Percentiles rank a stretch among this genome's conserved stretches.
These are phyloP conservation scores for Trissonchulus sp. DNA, from an alignment of 2,888 invertebrate genomes.

Conservation along the genomic window DNA sequence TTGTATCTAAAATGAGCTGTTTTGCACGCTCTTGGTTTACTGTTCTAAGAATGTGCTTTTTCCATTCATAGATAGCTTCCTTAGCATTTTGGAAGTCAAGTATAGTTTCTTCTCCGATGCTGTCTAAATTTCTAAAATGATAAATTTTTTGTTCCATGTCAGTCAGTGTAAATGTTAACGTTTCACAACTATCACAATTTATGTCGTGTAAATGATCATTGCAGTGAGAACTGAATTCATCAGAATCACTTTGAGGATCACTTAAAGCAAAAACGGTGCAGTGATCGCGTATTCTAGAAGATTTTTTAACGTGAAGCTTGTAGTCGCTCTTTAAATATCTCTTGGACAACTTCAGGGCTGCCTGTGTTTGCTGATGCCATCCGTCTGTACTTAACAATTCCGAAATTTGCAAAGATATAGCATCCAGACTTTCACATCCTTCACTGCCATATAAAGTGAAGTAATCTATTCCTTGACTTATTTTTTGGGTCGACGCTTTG, in stretches of 20 bases:
- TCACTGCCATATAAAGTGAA: background rate
- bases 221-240: background rate
- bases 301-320: background rate
- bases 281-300: background rate
- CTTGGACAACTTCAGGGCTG: background rate
- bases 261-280: conserved; percentile 3
- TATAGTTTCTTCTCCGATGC: background rate
- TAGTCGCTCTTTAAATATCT: conserved; percentile 16
- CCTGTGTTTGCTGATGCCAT: background rate
- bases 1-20: background rate
- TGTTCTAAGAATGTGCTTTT: conserved; percentile 12
- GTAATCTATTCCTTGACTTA: background rate
- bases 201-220: background rate
- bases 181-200: background rate
- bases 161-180: background rate
- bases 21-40: conserved; percentile 19
- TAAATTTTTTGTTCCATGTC: background rate
- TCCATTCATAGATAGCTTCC: background rate
- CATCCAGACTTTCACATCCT: background rate
- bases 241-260: too few species aligned
- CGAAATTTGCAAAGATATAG: background rate
- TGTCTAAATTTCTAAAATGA: background rate
- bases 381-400: background rate
- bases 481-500: conserved; percentile 14
- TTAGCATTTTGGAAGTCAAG: background rate